phyloP scores from a whole-genome alignment of 1,140 invertebrate genomes.

The Delia radicum region DNA sequence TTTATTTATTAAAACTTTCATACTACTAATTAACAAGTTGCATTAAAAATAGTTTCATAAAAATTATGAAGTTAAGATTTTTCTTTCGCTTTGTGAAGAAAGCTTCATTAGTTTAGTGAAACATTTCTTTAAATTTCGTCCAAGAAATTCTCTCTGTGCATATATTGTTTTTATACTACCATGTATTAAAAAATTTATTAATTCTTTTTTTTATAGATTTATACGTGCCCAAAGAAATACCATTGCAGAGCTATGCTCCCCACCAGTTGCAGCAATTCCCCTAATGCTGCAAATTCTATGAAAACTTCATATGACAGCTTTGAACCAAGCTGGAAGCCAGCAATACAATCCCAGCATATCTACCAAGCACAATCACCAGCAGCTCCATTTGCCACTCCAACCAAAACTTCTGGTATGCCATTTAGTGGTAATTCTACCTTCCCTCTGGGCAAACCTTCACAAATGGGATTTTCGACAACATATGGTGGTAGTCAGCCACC shows the following conservation, averaged over 20 bases:
- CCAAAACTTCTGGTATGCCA: not conserved
- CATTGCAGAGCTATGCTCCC: constrained; percentile 47
- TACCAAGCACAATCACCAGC: not conserved
- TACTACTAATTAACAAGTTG: not conserved
- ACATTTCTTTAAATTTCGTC: no score
- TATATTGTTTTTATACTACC: no score
- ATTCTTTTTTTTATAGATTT: constrained; percentile 34
- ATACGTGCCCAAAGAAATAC: constrained; percentile 51
- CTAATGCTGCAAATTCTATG: not conserved
- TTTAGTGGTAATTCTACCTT: not conserved
- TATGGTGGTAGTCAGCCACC: constrained; percentile 7
- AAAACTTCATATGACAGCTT: not conserved
- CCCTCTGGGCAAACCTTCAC: not conserved
- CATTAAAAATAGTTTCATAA: no score
- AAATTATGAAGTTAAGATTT: no score
- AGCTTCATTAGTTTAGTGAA: no score
- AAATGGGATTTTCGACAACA: not conserved
- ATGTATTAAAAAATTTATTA: not conserved
- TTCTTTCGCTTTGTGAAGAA: no score
- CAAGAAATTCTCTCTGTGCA: no score
- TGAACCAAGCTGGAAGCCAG: not conserved
- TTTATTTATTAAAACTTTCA: not conserved
- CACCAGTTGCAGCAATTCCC: constrained; percentile 27
- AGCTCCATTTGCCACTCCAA: not conserved
- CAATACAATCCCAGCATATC: not conserved